Percentiles rank a stretch among this genome's conserved stretches.
These are phyloP conservation scores for Ornithoptera priamus DNA, from an alignment of 2,888 invertebrate species.

Conservation along the genomic window DNA sequence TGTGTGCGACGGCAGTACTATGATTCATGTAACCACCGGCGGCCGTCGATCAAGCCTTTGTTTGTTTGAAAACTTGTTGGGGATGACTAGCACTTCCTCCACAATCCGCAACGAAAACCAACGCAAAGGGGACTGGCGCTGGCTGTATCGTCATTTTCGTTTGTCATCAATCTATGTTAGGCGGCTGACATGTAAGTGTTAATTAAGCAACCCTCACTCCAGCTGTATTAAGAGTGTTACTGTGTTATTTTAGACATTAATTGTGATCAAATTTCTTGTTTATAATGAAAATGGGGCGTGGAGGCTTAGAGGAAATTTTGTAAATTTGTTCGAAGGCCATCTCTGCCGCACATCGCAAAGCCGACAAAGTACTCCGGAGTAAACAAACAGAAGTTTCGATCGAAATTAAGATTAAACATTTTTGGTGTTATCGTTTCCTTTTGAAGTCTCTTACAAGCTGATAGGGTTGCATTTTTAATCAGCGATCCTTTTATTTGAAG, in stretches of 20 bases:
- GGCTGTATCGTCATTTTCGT: constrained; percentile 76
- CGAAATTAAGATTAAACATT: constrained; percentile 65
- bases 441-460: constrained; percentile 47
- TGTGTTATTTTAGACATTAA: constrained; percentile 79
- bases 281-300: constrained; percentile 63
- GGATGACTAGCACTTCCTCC: constrained; percentile 72
- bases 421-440: constrained; percentile 64
- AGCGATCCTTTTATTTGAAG: constrained; percentile 10
- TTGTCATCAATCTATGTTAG: constrained; percentile 80
- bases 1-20: constrained; percentile 61
- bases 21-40: constrained; percentile 59
- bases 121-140: constrained; percentile 59
- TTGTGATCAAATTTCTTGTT: constrained; percentile 78
- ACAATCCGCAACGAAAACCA: constrained; percentile 55
- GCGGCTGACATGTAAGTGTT: constrained; percentile 78
- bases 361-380: constrained; percentile 53
- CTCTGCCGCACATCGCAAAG: constrained; percentile 56
- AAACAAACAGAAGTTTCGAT: constrained; percentile 71
- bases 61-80: constrained; percentile 58
- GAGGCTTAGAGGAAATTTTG: constrained; percentile 50
- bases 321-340: constrained; percentile 67
- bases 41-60: constrained; percentile 62
- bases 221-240: constrained; percentile 79
- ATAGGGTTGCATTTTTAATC: constrained; percentile 42
- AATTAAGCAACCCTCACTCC: constrained; percentile 79